These are phyloP conservation scores for Onychostruthus taczanowskii DNA, from an alignment of 2,113 vertebrate species.

Conservation along the genomic window DNA sequence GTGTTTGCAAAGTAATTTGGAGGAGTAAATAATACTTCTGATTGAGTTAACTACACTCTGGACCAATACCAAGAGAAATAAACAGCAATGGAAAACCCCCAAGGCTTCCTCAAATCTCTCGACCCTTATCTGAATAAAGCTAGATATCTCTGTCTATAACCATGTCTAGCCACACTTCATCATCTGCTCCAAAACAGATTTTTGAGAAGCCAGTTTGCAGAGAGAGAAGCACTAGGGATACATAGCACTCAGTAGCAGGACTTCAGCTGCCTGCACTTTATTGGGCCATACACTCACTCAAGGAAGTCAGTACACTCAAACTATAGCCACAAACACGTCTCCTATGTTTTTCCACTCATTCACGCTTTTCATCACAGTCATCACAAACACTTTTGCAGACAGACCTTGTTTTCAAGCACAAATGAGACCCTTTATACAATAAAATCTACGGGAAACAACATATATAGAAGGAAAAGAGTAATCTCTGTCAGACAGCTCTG, in stretches of 20 bases:
- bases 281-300: neutral
- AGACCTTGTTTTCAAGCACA: neutral
- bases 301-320: neutral
- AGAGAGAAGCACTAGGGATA: neutral
- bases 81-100: neutral
- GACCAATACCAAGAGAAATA: neutral
- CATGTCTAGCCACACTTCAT: neutral
- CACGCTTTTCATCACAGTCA: neutral
- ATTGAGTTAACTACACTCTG: neutral
- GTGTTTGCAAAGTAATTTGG: neutral
- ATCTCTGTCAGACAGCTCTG: neutral
- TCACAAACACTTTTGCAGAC: neutral
- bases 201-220: neutral
- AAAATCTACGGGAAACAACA: neutral
- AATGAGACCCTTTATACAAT: neutral
- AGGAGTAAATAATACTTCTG: constrained; percentile 4
- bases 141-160: neutral
- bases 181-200: neutral
- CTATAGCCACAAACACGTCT: rapidly evolving
- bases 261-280: neutral
- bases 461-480: neutral
- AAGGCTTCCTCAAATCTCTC: neutral
- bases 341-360: neutral
- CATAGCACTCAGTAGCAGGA: neutral
- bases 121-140: neutral